A percentile compares a stretch with the other conserved stretches of the same genome.
These are phyloP conservation scores for Nasonia longicornis DNA, from an alignment of 1,140 invertebrate species.

Conservation along the genomic window DNA sequence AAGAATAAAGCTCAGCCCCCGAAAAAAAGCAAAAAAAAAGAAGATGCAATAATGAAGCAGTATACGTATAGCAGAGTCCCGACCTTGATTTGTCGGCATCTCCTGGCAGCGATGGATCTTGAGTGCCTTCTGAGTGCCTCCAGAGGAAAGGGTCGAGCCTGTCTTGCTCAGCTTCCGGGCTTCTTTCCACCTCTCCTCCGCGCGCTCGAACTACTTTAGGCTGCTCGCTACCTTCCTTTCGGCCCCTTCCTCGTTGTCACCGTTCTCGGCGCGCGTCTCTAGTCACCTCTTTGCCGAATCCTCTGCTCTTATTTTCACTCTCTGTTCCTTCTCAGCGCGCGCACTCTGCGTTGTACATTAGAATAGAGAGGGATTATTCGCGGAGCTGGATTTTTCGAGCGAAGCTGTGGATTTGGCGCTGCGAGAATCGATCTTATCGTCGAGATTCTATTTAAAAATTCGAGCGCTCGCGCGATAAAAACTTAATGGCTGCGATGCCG, in stretches of 20 bases:
- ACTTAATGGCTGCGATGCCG: background rate
- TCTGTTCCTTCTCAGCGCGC: too few species aligned
- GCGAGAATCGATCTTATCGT: background rate
- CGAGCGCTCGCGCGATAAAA: background rate
- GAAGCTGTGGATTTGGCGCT: too few species aligned
- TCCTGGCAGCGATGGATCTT: conserved; percentile 77
- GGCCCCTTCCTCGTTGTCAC: background rate
- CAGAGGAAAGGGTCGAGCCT: conserved; percentile 66
- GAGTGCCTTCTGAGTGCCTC: conserved; percentile 78
- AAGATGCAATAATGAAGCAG: background rate
- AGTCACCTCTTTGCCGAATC: background rate
- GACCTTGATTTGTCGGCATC: conserved; percentile 78
- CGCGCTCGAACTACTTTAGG: conserved; percentile 17
- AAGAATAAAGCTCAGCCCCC: too few species aligned
- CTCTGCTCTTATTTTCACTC: background rate
- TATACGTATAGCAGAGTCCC: conserved; percentile 37
- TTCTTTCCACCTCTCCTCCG: conserved; percentile 20
- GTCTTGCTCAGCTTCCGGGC: conserved; percentile 42
- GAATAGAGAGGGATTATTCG: too few species aligned
- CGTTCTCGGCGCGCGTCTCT: background rate
- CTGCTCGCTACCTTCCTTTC: background rate
- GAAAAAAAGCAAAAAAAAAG: background rate
- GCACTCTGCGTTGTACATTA: too few species aligned
- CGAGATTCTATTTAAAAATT: background rate
- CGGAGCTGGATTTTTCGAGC: background rate